Conservation (phyloP, 2,113 vertebrate genomes). For the Leucoraja erinaceus region DNA sequence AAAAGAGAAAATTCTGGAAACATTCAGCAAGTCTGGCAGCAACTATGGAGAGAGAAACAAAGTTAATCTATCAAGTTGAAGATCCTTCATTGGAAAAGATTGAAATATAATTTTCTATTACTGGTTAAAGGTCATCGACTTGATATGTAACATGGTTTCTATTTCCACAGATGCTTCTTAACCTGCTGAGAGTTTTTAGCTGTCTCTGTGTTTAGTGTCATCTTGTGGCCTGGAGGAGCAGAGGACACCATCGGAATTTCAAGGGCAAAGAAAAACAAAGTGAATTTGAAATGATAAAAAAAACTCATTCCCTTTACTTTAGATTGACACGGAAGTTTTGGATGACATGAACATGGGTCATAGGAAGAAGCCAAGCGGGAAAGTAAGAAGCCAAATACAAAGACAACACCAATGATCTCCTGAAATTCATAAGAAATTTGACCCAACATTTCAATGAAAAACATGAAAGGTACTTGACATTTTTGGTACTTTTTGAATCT, state of each 20-base stretch:
- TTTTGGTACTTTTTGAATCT: too few relatives aligned
- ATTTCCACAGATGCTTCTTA: too few relatives aligned
- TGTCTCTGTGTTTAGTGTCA: neutral
- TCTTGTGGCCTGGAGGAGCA: neutral
- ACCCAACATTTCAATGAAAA: conserved; percentile 19
- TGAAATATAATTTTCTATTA: too few relatives aligned
- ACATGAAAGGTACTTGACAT: neutral
- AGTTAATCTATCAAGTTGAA: too few relatives aligned
- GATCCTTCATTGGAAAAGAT: too few relatives aligned
- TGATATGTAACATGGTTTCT: too few relatives aligned
- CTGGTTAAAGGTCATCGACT: too few relatives aligned
- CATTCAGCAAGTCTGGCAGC: too few relatives aligned
- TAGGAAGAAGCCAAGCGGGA: neutral
- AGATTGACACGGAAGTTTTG: neutral
- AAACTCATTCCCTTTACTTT: neutral
- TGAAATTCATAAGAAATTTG: conserved; percentile 30
- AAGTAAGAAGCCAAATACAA: neutral
- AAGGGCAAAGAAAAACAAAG: neutral
- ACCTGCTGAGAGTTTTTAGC: neutral
- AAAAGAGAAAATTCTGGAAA: too few relatives aligned
- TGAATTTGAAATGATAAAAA: too few relatives aligned
- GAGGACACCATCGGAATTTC: neutral
- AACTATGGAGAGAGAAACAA: too few relatives aligned
- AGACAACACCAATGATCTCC: neutral
- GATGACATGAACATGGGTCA: neutral